Evolutionary conservation across 2,797 vertebrate genomes (phyloP).

Genomic region (Lagodon rhomboides): DNA sequence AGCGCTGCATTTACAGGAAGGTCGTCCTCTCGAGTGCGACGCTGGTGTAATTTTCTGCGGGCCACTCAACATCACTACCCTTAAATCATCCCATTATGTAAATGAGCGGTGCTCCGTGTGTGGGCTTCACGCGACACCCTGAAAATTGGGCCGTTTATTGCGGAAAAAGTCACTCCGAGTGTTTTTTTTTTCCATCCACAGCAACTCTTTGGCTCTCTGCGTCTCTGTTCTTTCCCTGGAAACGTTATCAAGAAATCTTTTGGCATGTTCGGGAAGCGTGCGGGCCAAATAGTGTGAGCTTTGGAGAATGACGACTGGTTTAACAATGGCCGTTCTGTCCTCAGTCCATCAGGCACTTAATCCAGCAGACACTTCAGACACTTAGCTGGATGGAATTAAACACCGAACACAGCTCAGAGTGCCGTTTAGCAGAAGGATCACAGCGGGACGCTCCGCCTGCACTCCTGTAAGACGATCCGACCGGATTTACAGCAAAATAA

Average conservation of each 20-base stretch:
- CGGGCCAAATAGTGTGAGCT: constrained; percentile 54
- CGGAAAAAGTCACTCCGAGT: constrained; percentile 17
- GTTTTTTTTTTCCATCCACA: neutral
- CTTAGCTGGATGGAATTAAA: constrained; percentile 56
- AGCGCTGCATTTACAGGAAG: neutral
- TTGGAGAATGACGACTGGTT: constrained; percentile 38
- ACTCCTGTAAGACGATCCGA: neutral
- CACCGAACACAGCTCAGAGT: constrained; percentile 30
- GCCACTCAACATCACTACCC: constrained; percentile 23
- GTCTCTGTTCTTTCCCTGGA: constrained; percentile 48
- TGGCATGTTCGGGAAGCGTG: constrained; percentile 40
- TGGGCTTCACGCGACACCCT: constrained; percentile 28
- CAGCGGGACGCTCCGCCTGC: neutral
- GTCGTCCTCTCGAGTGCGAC: constrained; percentile 31
- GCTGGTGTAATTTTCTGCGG: constrained; percentile 1
- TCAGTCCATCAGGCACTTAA: constrained; percentile 61
- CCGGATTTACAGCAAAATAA: constrained; percentile 8
- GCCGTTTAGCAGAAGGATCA: constrained; percentile 20
- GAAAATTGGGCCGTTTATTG: constrained; percentile 26
- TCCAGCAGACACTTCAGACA: constrained; percentile 52
- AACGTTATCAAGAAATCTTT: constrained; percentile 66
- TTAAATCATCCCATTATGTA: constrained; percentile 61
- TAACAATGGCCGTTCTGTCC: constrained; percentile 70
- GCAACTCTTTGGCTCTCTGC: constrained; percentile 4
- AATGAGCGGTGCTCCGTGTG: constrained; percentile 34